A percentile compares a stretch with the other conserved stretches of the same genome.
Evolutionary conservation across 1,140 invertebrate species (phyloP).

Genomic region (Heliconius eleuchia): DNA sequence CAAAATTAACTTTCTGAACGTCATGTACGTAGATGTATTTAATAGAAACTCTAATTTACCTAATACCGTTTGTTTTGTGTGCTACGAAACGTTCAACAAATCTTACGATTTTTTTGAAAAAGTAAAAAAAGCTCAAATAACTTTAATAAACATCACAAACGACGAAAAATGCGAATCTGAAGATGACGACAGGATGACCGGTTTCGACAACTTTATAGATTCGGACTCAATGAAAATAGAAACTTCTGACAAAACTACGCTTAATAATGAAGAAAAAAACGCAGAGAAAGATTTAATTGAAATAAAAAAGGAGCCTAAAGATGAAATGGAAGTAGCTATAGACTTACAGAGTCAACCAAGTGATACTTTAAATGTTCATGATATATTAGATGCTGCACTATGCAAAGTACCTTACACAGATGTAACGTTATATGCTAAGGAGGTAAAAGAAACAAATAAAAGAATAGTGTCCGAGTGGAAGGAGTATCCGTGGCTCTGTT

Average conservation of each 20-base stretch:
- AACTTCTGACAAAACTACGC: conserved; percentile 39
- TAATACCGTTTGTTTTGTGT: conserved; percentile 66
- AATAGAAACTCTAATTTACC: conserved; percentile 51
- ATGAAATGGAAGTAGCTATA: conserved; percentile 39
- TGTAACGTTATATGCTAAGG: conserved; percentile 54
- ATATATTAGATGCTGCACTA: conserved; percentile 56
- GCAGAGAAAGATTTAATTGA: conserved; percentile 24
- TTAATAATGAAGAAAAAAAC: conserved; percentile 22
- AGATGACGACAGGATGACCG: conserved; percentile 45
- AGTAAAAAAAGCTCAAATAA: conserved; percentile 57
- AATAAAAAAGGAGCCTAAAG: conserved; percentile 60
- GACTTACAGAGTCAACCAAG: conserved; percentile 13
- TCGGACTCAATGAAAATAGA: conserved; percentile 25
- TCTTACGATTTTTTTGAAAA: conserved; percentile 60
- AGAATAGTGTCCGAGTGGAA: conserved; percentile 53
- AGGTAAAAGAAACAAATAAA: conserved; percentile 43
- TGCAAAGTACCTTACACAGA: conserved; percentile 47
- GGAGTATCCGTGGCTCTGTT: conserved; percentile 65
- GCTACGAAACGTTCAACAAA: conserved; percentile 59
- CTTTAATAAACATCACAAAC: conserved; percentile 47
- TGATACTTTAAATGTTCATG: conserved; percentile 54
- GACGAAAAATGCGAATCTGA: conserved; percentile 41
- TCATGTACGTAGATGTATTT: no score
- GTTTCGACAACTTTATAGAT: conserved; percentile 48
- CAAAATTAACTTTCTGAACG: no score